Percentiles rank a stretch among this genome's conserved stretches.
phyloP scores from a whole-genome alignment of 2,797 vertebrate species.

The Momotus momota region DNA sequence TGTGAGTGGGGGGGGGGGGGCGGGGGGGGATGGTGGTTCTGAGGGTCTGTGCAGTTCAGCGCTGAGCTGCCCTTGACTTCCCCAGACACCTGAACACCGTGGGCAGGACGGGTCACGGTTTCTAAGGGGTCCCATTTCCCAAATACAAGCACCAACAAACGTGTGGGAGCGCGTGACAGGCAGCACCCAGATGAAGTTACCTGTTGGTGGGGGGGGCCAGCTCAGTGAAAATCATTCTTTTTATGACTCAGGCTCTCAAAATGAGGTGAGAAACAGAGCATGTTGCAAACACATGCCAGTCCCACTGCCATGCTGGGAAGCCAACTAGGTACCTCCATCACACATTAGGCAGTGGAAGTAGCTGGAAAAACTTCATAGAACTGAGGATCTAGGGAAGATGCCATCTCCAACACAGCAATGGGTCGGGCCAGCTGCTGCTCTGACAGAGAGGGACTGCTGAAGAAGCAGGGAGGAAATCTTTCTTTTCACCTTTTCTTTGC shows the following conservation, averaged over 20 bases:
- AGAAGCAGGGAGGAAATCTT: background rate
- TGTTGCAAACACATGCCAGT: background rate
- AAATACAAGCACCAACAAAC: background rate
- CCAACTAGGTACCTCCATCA: rapidly evolving
- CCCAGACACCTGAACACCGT: background rate
- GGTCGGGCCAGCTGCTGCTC: background rate
- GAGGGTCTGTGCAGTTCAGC: background rate
- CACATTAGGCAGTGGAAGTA: background rate
- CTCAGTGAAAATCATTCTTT: background rate
- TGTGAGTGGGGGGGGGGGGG: rapidly evolving
- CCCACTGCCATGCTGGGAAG: background rate
- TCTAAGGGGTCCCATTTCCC: background rate
- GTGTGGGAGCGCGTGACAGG: rapidly evolving
- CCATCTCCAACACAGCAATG: background rate
- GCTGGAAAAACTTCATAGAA: background rate
- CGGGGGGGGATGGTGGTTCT: background rate
- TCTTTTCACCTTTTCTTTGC: background rate
- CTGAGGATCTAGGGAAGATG: background rate
- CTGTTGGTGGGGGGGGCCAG: rapidly evolving
- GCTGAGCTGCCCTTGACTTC: background rate
- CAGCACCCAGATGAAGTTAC: background rate
- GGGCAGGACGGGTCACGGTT: rapidly evolving
- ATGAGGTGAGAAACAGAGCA: background rate
- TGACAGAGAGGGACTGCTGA: background rate
- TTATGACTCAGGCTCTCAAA: background rate